A percentile compares a stretch with the other conserved stretches of the same genome.
Evolutionary conservation across 2,888 invertebrate species (phyloP).

Genomic region (Megamerina dolium): DNA sequence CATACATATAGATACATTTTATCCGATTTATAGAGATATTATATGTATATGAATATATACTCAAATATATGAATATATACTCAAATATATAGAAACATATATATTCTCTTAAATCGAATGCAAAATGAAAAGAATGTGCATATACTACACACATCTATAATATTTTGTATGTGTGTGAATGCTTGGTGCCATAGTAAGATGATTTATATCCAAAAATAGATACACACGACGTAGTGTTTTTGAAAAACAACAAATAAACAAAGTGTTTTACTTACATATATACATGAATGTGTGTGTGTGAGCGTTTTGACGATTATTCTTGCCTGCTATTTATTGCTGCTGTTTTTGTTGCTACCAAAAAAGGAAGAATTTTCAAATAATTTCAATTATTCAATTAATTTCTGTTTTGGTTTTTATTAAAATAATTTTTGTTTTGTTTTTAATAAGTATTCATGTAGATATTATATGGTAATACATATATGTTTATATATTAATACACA

Average conservation of each 20-base stretch:
- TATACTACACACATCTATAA: background rate
- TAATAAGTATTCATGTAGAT: too few relatives aligned
- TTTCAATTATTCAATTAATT: background rate
- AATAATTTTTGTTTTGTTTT: too few relatives aligned
- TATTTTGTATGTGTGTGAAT: constrained; percentile 5
- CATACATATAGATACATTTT: constrained; percentile 9
- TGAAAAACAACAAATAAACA: constrained; percentile 8
- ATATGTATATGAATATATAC: background rate
- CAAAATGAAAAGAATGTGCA: constrained; percentile 6
- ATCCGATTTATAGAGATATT: background rate
- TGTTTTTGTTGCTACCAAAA: constrained; percentile 21
- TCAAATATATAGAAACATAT: constrained; percentile 1
- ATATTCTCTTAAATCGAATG: background rate
- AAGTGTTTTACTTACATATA: too few relatives aligned
- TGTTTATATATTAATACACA: background rate
- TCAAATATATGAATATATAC: background rate
- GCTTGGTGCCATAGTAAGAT: constrained; percentile 15
- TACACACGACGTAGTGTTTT: constrained; percentile 27
- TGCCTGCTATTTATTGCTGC: constrained; percentile 1
- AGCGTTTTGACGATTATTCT: background rate
- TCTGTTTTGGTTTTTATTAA: background rate
- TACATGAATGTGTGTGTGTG: constrained; percentile 10
- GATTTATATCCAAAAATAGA: constrained; percentile 39
- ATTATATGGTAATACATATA: background rate
- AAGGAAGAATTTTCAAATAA: constrained; percentile 16